Evolutionary conservation across 2,797 vertebrate species (phyloP).

Genomic region (Ctenopoma multispine): DNA sequence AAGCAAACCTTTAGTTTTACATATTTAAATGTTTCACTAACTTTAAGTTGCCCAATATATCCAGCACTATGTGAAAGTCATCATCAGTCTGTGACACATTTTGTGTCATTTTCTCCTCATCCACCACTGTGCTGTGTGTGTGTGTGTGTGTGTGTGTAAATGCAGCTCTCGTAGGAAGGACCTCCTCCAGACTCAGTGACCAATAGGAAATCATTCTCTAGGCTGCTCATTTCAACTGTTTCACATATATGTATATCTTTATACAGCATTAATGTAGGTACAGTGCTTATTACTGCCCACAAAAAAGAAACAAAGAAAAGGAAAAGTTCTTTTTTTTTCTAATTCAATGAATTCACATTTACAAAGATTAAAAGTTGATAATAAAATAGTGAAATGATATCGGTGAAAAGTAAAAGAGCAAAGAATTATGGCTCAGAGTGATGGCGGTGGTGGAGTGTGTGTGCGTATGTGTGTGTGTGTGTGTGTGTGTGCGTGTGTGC

Average conservation of each 20-base stretch:
- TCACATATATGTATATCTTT: conserved; percentile 83
- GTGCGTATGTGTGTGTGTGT: conserved; percentile 33
- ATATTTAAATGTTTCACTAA: not conserved
- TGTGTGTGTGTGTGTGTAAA: conserved; percentile 32
- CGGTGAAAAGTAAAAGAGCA: conserved; percentile 76
- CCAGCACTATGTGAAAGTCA: not conserved
- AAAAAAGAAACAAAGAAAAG: conserved; percentile 36
- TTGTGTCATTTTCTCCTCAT: not conserved
- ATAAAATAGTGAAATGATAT: conserved; percentile 80
- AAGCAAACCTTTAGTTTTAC: not conserved
- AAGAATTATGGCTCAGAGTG: conserved; percentile 74
- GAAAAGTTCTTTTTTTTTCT: conserved; percentile 53
- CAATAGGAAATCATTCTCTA: conserved; percentile 47
- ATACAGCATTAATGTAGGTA: conserved; percentile 76
- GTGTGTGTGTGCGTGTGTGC: conserved; percentile 42
- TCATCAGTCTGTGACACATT: not conserved
- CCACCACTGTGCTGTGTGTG: too few species aligned
- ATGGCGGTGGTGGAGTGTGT: conserved; percentile 53
- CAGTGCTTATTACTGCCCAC: conserved; percentile 74
- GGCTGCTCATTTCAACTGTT: conserved; percentile 70
- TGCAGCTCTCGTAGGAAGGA: conserved; percentile 39
- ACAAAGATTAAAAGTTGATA: conserved; percentile 77
- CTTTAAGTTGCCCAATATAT: not conserved
- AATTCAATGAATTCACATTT: conserved; percentile 78
- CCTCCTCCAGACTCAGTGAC: conserved; percentile 59